These are phyloP conservation scores for Esox niger DNA, from an alignment of 2,113 vertebrate species.

Conservation along the genomic window DNA sequence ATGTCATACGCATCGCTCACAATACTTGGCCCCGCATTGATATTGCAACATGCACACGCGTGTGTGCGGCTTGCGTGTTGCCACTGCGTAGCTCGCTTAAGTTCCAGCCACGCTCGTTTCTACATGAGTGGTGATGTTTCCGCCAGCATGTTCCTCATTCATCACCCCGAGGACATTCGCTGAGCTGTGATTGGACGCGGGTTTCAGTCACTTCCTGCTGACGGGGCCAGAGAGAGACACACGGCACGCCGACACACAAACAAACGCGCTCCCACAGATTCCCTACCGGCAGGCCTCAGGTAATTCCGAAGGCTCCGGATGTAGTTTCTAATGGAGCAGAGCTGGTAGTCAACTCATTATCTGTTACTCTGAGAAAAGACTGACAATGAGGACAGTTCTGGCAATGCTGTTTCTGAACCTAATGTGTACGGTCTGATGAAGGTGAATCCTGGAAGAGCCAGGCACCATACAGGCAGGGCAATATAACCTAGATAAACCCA, in stretches of 20 bases:
- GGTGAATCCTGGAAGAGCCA: neutral
- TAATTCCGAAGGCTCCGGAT: neutral
- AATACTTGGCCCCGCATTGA: slow-evolving; percentile 9
- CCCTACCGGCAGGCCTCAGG: neutral
- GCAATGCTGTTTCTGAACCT: neutral
- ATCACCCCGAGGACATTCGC: slow-evolving; percentile 50
- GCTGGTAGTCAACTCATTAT: neutral
- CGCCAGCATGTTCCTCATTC: slow-evolving; percentile 41
- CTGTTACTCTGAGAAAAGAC: neutral
- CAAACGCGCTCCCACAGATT: neutral
- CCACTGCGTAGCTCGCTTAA: slow-evolving; percentile 16
- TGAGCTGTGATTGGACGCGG: slow-evolving; percentile 54
- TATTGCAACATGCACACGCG: slow-evolving; percentile 13
- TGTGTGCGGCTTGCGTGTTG: neutral
- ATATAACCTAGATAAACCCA: neutral
- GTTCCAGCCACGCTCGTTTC: slow-evolving; percentile 40
- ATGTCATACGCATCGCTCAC: slow-evolving; percentile 3
- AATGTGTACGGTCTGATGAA: neutral
- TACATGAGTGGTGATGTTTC: slow-evolving; percentile 47
- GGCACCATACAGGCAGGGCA: slow-evolving; percentile 19
- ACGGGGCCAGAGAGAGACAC: slow-evolving; percentile 39
- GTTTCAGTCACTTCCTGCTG: slow-evolving; percentile 33
- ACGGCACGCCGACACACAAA: slow-evolving; percentile 31
- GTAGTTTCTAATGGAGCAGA: neutral
- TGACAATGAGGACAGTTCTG: neutral